phyloP scores from a whole-genome alignment of 2,797 vertebrate genomes.

The Mus caroli region DNA sequence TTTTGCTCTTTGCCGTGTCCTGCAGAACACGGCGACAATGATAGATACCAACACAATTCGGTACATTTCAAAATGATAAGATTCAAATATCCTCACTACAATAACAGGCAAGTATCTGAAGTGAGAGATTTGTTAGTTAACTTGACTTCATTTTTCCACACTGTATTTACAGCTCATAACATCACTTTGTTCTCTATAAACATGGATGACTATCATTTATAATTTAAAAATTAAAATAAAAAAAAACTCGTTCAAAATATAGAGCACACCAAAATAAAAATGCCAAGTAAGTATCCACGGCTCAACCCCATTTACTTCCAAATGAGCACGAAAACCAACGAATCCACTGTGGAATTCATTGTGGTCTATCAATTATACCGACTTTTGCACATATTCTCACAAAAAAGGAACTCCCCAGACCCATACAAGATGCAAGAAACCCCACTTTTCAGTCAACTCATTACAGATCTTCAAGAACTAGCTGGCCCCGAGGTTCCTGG shows the following conservation, averaged over 20 bases:
- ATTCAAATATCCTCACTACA: neutral
- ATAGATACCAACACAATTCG: neutral
- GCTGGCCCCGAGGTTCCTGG: slow-evolving; percentile 1
- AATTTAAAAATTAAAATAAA: slow-evolving; percentile 42
- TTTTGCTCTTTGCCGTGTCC: neutral
- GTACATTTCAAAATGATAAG: neutral
- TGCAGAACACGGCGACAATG: neutral
- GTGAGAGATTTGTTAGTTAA: neutral
- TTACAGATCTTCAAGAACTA: slow-evolving; percentile 2
- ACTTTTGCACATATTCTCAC: neutral
- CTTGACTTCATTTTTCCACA: neutral
- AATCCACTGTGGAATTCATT: neutral
- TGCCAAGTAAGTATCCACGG: neutral
- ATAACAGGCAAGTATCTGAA: neutral
- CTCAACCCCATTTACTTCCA: neutral
- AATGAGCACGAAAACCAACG: slow-evolving; percentile 62
- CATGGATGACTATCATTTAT: neutral
- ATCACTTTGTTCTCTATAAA: neutral
- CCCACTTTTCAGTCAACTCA: slow-evolving; percentile 36
- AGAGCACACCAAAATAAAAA: neutral
- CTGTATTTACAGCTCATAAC: slow-evolving; percentile 26
- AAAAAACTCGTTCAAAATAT: neutral
- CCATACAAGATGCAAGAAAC: slow-evolving; percentile 7
- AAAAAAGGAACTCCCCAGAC: neutral
- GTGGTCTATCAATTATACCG: neutral